Percentiles rank a stretch among this genome's conserved stretches.
These are phyloP conservation scores for Lepidocolaptes lacrymiger DNA, from an alignment of 2,797 vertebrate genomes.

Conservation along the genomic window DNA sequence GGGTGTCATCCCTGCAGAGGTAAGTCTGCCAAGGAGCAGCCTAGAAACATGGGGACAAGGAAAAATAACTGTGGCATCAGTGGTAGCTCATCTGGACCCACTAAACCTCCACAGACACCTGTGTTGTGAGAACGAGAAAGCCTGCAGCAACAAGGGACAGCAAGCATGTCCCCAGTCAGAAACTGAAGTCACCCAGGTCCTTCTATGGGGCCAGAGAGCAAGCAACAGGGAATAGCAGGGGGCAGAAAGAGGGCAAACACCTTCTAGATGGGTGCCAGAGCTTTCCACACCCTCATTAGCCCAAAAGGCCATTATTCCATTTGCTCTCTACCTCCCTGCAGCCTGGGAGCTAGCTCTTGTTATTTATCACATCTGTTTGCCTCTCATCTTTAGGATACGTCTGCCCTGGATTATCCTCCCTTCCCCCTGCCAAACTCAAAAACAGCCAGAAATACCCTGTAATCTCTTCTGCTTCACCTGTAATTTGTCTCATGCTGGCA, in stretches of 20 bases:
- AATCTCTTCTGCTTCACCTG: slow-evolving; percentile 68
- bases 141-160: background rate
- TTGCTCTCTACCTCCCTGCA: background rate
- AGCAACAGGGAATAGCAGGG: background rate
- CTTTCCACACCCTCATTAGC: background rate
- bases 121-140: background rate
- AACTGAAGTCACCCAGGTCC: background rate
- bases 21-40: background rate
- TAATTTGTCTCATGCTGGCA: slow-evolving; percentile 46
- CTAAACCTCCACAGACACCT: background rate
- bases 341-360: background rate
- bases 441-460: slow-evolving; percentile 47
- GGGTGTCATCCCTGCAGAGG: background rate
- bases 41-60: background rate
- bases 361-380: background rate
- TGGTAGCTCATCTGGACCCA: background rate
- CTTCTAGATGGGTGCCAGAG: background rate
- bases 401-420: background rate
- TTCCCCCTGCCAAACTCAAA: background rate
- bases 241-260: background rate
- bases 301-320: background rate
- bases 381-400: background rate
- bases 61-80: background rate
- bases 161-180: background rate
- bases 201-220: background rate